Conservation (phyloP, 2,888 invertebrate species). For the Drosophila recens region DNA sequence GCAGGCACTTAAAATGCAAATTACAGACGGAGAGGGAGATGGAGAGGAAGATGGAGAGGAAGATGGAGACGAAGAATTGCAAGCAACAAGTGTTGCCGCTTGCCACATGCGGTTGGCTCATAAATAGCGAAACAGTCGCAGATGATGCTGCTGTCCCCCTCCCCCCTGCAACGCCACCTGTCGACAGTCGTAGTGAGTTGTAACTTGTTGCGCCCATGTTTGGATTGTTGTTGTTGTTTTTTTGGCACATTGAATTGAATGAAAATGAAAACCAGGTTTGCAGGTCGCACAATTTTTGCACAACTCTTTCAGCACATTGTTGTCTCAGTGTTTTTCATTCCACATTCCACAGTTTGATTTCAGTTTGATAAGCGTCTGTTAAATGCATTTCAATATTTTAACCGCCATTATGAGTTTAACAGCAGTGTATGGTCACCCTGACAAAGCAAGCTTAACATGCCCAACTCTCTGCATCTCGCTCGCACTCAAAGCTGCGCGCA, state of each 20-base stretch:
- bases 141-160: constrained; percentile 37
- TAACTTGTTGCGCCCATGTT: constrained; percentile 61
- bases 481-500: constrained; percentile 20
- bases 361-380: constrained; percentile 49
- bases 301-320: constrained; percentile 50
- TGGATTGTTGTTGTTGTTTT: constrained; percentile 40
- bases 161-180: not conserved
- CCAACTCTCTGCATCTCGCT: constrained; percentile 32
- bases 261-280: constrained; percentile 80
- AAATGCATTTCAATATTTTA: constrained; percentile 51
- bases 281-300: constrained; percentile 62
- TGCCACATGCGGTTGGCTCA: constrained; percentile 74
- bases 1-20: constrained; percentile 75
- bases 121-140: constrained; percentile 54
- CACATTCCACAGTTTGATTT: constrained; percentile 37
- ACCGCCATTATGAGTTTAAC: constrained; percentile 52
- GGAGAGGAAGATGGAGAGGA: too few species aligned
- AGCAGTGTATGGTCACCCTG: constrained; percentile 61
- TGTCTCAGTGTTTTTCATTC: constrained; percentile 28
- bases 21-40: too few species aligned
- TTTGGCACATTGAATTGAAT: constrained; percentile 67
- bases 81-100: constrained; percentile 40
- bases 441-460: constrained; percentile 22
- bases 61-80: constrained; percentile 23
- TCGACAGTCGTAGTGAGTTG: constrained; percentile 37